Evolutionary conservation across 2,113 vertebrate genomes (phyloP), one percentile per base, ranked within the genome.

Genomic region (Pachypanchax playfairii): DNA sequence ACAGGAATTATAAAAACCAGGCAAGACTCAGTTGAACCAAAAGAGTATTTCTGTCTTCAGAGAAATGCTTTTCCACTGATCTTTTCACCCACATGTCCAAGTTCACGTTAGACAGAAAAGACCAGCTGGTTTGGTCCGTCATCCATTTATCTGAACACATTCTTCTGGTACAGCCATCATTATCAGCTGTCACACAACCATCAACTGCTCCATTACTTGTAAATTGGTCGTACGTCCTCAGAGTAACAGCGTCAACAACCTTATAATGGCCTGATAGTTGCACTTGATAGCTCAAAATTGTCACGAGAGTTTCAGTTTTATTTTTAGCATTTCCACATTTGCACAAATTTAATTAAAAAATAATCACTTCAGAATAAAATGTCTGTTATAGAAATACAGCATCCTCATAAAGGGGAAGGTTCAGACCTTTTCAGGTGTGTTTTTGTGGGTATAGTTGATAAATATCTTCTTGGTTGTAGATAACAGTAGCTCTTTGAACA

Each of bases 91-190:
- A 5, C 20, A 15, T n/a, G 43, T 54, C 50, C 29, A 65, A 69
- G 41, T 61, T 67, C 38, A 50, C 10, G 4, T 38, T 52, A 47
- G 43, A 5, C 0, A 20, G 18, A 35, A 50, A 62, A 50, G 63
- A 62, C 68, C 78, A 75, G 73, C 67, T 82, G 82, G 69, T 64
- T 42, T 5, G 29, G 54, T 73, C 31, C 53, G 62, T 79, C 58
- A 74, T 64, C 43, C 58, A n/a, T 58, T 69, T 62, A 74, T 78
- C 51, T 71, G 46, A 65, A 68, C 35, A 38, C 67, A 84, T 86
- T 85, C 75, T 77, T 75, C 26, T 49, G 52, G 80, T 53, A 73
- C 62, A 77, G 65, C 56, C 78, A 42, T 69, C 67, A 48, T 59
- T 66, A 68, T 75, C 61, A 56, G 65, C 51, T 41, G n/a, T n/a